Conservation (phyloP, 2,113 vertebrate species). For the Acrocephalus kingi region DNA sequence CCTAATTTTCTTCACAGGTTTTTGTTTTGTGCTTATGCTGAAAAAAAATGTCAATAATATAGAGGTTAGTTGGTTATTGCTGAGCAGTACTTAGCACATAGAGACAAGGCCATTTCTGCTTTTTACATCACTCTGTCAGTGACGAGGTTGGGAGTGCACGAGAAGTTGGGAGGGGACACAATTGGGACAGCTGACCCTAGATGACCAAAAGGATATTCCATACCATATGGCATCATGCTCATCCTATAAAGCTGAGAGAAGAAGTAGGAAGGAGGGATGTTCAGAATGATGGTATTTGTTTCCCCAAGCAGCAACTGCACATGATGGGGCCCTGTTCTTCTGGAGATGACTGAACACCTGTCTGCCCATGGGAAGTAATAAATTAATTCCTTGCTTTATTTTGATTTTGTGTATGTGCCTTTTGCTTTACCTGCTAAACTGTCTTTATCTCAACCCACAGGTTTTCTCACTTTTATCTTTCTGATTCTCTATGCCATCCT, state of each 20-base stretch:
- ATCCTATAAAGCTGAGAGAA: background rate
- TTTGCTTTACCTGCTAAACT: background rate
- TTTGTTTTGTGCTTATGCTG: background rate
- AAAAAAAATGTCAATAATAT: background rate
- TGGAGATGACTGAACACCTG: background rate
- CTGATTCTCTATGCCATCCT: background rate
- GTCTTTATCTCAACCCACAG: background rate
- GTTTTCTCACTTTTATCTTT: background rate
- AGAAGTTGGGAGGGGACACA: no score
- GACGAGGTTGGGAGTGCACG: background rate
- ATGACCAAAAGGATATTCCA: background rate
- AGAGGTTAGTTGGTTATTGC: background rate
- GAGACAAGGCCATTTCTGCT: background rate
- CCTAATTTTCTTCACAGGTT: fast-evolving
- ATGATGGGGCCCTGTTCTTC: background rate
- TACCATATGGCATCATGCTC: background rate
- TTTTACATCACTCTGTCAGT: background rate
- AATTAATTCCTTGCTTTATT: background rate
- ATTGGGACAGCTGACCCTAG: fast-evolving
- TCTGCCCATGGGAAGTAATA: background rate
- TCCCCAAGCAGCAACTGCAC: fast-evolving
- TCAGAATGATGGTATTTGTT: background rate
- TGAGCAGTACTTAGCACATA: background rate
- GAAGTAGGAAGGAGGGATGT: background rate
- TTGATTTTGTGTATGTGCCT: background rate